These are phyloP conservation scores for Drosophila eugracilis DNA, from an alignment of 1,140 invertebrate species.

Conservation along the genomic window DNA sequence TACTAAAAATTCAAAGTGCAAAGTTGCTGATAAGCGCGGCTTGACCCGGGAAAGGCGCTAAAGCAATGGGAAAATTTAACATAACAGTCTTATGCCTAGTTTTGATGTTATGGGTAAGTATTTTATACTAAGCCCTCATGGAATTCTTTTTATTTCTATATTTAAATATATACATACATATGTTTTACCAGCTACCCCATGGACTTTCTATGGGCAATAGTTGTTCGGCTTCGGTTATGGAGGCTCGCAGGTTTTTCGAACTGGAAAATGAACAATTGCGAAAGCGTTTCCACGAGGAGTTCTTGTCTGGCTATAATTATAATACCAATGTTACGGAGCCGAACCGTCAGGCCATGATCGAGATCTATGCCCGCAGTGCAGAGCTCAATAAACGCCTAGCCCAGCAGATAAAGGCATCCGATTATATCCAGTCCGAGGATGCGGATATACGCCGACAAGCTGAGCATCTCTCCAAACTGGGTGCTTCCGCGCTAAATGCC, in stretches of 20 bases:
- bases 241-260: slow-evolving; percentile 66
- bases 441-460: slow-evolving; percentile 67
- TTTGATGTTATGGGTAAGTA: slow-evolving; percentile 25
- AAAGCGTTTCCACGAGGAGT: slow-evolving; percentile 60
- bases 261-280: slow-evolving; percentile 63
- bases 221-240: slow-evolving; percentile 51
- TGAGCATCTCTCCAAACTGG: slow-evolving; percentile 57
- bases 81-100: slow-evolving; percentile 20
- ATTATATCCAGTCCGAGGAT: slow-evolving; percentile 55
- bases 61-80: slow-evolving; percentile 7
- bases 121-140: no score
- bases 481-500: slow-evolving; percentile 53
- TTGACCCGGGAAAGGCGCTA: slow-evolving; percentile 7
- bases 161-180: neutral
- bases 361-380: slow-evolving; percentile 64
- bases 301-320: slow-evolving; percentile 55
- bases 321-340: slow-evolving; percentile 78
- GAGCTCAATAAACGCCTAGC: slow-evolving; percentile 60
- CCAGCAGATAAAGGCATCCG: slow-evolving; percentile 32
- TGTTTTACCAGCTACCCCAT: slow-evolving; percentile 36
- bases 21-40: slow-evolving; percentile 23
- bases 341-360: slow-evolving; percentile 68
- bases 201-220: slow-evolving; percentile 22
- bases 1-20: slow-evolving; percentile 39
- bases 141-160: neutral